Conservation (phyloP, 2,797 vertebrate genomes). For the Paramormyrops hopkinsi region DNA sequence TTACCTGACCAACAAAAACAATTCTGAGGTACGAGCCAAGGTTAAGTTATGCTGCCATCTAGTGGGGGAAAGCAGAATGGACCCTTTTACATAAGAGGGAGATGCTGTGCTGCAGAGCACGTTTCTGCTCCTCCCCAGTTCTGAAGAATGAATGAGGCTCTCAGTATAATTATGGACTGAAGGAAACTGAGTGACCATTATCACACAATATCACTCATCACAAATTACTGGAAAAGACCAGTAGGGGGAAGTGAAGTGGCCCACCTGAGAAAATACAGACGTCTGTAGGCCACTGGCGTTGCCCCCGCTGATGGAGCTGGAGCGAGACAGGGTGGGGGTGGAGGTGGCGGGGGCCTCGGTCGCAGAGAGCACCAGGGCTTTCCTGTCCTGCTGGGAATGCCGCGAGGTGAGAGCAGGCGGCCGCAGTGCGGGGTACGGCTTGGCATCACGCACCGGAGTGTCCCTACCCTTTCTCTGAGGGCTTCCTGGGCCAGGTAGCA, state of each 20-base stretch:
- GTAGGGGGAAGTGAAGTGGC: too few species aligned
- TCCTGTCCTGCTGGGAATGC: constrained; percentile 69
- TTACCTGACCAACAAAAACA: background rate
- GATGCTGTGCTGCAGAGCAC: background rate
- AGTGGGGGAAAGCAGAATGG: background rate
- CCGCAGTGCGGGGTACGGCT: background rate
- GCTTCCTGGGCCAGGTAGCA: constrained; percentile 82
- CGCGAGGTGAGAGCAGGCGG: background rate
- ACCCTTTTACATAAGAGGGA: background rate
- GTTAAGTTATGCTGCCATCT: background rate
- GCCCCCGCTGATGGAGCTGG: constrained; percentile 86
- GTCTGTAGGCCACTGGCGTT: constrained; percentile 77
- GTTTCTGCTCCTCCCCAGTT: background rate
- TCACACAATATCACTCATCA: background rate
- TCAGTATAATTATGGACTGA: background rate
- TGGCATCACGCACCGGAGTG: too few species aligned
- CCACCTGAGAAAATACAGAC: constrained; percentile 79
- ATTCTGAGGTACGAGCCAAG: background rate
- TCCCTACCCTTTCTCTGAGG: constrained; percentile 84
- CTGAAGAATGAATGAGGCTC: background rate
- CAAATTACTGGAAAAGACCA: background rate
- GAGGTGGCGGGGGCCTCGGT: constrained; percentile 69
- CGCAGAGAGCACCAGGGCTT: constrained; percentile 53
- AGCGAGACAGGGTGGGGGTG: constrained; percentile 85
- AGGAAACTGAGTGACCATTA: background rate